Evolutionary conservation across 2,797 vertebrate genomes (phyloP), one percentile per base, ranked within the genome.

Genomic region (Coracias cyanogaster): DNA sequence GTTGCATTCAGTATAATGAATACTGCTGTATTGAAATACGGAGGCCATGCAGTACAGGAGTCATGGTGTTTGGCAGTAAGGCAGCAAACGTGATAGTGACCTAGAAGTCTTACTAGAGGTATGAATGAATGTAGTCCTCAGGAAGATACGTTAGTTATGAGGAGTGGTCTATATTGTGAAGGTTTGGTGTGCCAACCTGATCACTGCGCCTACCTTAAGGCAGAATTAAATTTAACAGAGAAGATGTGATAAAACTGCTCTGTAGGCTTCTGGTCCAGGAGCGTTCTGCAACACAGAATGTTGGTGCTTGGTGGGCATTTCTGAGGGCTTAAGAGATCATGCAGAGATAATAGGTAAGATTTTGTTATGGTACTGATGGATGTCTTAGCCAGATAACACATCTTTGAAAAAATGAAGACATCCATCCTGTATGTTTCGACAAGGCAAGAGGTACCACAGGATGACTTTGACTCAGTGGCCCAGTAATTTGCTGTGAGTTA

Each of bases 171-270:
- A 2, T 67, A 28, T 64, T 31, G 37, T 57, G 62, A 78, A 54
- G 31, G 22, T 58, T 3, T 22, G 22, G 4, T 54, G 10, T 74
- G 39, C 2, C 2, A 82, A 45, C 20, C 22, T 67, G 45, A 31
- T 29, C 7, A 2, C 31, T 74, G 0, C 76, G 35, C 2, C 12
- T 48, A 1, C 48, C 2, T 0, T 72, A 46, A 46, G 37, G 54
- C 31, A 76, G 58, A 87, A 74, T 18, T 61, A 2, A 1, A 2
- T 82, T 72, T 62, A 65, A 43, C 33, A 25, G 49, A 64, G 26
- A 54, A 31, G 37, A 28, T 41, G 45, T 45, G 25, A 29, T 88
- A 31, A 39, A 65, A 54, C n/a, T 39, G 6, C 33, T 79, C 28
- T 0, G 0, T 73, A 20, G 67, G 13, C 6, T 61, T 85, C 35